Conservation (phyloP, 2,888 invertebrate genomes). For the Chouioia cunea region DNA sequence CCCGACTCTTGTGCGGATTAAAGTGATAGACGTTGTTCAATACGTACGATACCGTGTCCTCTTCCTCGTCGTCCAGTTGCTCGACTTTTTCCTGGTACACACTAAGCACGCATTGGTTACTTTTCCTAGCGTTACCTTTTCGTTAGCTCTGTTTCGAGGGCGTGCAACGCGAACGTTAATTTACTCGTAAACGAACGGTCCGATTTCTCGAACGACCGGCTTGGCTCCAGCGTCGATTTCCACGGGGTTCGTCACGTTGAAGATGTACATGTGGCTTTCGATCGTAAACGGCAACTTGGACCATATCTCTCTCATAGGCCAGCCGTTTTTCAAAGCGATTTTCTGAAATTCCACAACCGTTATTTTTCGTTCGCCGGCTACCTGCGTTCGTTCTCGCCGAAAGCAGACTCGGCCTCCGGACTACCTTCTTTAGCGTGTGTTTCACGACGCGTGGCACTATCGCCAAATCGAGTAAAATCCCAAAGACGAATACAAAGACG, state of each 20-base stretch:
- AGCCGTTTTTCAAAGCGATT: constrained; percentile 81
- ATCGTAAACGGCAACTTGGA: constrained; percentile 81
- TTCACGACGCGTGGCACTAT: constrained; percentile 78
- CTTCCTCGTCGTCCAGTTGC: constrained; percentile 77
- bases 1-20: constrained; percentile 71
- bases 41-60: constrained; percentile 81
- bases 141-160: too few species aligned
- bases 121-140: too few species aligned
- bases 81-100: constrained; percentile 75
- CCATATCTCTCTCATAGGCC: constrained; percentile 84
- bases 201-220: constrained; percentile 82
- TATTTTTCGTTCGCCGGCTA: not conserved
- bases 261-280: constrained; percentile 82
- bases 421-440: constrained; percentile 77
- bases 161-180: constrained; percentile 53
- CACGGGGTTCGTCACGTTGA: constrained; percentile 84
- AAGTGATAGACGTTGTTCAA: constrained; percentile 78
- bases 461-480: constrained; percentile 78
- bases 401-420: not conserved
- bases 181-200: constrained; percentile 88
- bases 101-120: constrained; percentile 36
- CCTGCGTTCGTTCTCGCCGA: too few species aligned
- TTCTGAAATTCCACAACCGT: constrained; percentile 73
- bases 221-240: constrained; percentile 79
- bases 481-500: constrained; percentile 72